Evolutionary conservation across 2,113 vertebrate species (phyloP).

Genomic region (Epinephelus lanceolatus): DNA sequence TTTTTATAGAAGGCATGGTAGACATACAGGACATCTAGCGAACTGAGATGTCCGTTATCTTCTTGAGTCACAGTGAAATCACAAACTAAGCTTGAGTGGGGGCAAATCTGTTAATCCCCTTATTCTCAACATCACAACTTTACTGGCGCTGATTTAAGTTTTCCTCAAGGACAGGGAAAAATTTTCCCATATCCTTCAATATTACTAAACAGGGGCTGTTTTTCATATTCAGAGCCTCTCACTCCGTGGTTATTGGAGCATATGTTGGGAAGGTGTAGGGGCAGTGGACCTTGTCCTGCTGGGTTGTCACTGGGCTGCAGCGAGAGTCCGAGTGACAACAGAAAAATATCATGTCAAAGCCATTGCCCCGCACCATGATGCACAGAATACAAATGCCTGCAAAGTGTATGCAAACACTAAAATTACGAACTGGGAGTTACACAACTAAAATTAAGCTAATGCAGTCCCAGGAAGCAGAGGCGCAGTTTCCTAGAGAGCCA

Average conservation of each 20-base stretch:
- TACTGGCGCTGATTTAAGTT: not conserved
- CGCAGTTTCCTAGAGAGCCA: too few species aligned
- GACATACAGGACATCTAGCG: too few species aligned
- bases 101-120: not conserved
- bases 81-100: not conserved
- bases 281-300: conserved; percentile 8
- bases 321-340: not conserved
- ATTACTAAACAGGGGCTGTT: not conserved
- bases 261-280: not conserved
- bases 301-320: not conserved
- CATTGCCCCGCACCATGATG: too few species aligned
- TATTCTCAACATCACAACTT: not conserved
- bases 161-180: not conserved
- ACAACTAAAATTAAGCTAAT: too few species aligned
- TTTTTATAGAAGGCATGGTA: not conserved
- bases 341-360: not conserved
- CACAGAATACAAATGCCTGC: too few species aligned
- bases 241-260: not conserved
- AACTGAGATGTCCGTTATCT: not conserved
- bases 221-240: not conserved
- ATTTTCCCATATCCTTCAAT: not conserved
- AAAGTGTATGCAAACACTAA: too few species aligned
- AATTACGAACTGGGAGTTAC: too few species aligned
- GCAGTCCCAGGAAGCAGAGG: too few species aligned
- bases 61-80: conserved; percentile 5